Conservation (phyloP, 1,140 invertebrate genomes). For the Coelopa frigida region DNA sequence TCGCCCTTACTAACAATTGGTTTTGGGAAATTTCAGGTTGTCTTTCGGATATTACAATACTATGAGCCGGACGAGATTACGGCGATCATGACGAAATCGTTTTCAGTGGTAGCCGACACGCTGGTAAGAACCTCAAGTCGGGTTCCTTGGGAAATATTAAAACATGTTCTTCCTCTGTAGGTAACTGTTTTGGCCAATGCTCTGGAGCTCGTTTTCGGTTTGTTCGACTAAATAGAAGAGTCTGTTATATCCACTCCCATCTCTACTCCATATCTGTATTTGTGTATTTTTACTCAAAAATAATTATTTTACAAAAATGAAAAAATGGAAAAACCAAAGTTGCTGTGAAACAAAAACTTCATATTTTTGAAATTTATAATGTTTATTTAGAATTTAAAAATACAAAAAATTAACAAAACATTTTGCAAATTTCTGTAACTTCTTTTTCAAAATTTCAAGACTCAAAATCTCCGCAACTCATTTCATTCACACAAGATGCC, state of each 20-base stretch:
- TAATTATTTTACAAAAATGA: background rate
- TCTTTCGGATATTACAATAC: conserved; percentile 11
- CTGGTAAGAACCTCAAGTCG: conserved; percentile 13
- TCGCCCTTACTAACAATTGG: background rate
- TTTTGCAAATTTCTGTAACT: background rate
- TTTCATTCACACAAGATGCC: conserved; percentile 8
- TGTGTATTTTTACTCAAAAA: background rate
- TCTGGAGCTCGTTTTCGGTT: conserved; percentile 2
- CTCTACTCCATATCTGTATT: too few relatives aligned
- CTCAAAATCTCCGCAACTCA: conserved; percentile 3
- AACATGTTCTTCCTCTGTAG: conserved; percentile 1
- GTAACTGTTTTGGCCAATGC: conserved; percentile 8
- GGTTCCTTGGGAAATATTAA: conserved; percentile 6
- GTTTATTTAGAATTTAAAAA: background rate
- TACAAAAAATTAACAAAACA: background rate
- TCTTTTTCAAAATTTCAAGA: conserved; percentile 3
- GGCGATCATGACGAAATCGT: background rate
- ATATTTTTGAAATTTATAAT: background rate
- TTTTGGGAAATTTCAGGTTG: conserved; percentile 7
- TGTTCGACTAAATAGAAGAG: conserved; percentile 6
- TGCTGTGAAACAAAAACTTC: conserved; percentile 7
- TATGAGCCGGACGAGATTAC: conserved; percentile 12
- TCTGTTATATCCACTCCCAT: too few relatives aligned
- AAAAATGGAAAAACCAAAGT: conserved; percentile 8
- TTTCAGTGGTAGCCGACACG: conserved; percentile 5